Conservation (phyloP, 2,113 vertebrate genomes). For the Pitta sordida region DNA sequence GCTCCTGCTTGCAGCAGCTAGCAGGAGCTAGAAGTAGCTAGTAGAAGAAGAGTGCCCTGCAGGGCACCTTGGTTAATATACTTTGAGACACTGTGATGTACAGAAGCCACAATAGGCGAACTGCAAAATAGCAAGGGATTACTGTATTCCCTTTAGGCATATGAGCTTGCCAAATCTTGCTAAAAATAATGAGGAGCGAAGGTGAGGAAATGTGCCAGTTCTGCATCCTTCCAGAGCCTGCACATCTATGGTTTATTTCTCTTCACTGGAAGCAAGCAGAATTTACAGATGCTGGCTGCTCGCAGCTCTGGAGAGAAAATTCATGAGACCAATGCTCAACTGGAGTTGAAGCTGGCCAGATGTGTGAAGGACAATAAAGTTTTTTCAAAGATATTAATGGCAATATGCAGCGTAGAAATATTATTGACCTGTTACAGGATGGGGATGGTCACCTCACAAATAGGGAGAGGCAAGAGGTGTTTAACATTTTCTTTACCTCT, state of each 20-base stretch:
- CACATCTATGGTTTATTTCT: not conserved
- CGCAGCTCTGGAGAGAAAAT: not conserved
- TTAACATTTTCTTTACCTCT: not conserved
- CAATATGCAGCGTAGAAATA: not conserved
- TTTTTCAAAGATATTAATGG: not conserved
- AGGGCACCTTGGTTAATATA: too few species aligned
- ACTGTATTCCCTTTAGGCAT: not conserved
- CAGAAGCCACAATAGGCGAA: not conserved
- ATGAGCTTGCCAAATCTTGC: not conserved
- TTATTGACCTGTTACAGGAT: not conserved
- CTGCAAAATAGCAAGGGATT: too few species aligned
- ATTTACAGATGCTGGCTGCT: not conserved
- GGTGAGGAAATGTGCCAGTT: not conserved
- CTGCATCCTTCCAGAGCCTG: not conserved
- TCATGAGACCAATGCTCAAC: too few species aligned
- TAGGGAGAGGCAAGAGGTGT: not conserved
- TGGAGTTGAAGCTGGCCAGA: not conserved
- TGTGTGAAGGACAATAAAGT: not conserved
- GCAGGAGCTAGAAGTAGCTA: too few species aligned
- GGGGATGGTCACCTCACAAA: not conserved
- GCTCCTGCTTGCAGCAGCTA: too few species aligned
- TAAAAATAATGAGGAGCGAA: not conserved
- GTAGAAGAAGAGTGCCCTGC: too few species aligned
- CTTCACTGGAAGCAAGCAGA: not conserved
- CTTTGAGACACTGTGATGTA: rapidly evolving